Base-by-base conservation (phyloP, 1,140 invertebrate genomes). In the Cephus cinctus region DNA sequence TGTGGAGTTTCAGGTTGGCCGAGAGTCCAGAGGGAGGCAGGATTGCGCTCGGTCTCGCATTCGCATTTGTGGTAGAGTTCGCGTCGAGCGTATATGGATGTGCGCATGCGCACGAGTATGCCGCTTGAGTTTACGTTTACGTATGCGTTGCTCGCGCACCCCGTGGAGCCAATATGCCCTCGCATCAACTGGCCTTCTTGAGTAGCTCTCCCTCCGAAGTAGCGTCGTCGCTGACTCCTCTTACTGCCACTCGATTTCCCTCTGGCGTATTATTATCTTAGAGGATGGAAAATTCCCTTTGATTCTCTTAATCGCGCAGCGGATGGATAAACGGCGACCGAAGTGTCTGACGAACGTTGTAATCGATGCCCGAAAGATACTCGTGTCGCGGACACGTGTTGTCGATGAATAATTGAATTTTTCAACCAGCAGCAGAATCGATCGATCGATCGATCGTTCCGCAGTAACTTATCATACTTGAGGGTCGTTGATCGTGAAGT, bases 131-230 rank as follows among this genome's bases (percentile, higher is more conserved):
- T 67, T 52, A 59, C 59, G 52, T 56, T 58, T 47, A 60, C 52
- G 61, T 59, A 65, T 59, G 63, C 58, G 57, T 57, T 57, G 57
- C 45, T 48, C 55, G 45, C 48, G 61, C 52, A 54, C 66, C 63
- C 70, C 70, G 70, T 63, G 57, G 71, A 61, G 70, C 68, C 71
- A 74, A 74, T 74, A 73, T 74, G 70, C 70, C 67, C 63, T 58
- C 59, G 64, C 64, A 63, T 72, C 63, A 71, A 69, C 62, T 54
- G 56, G 57, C 61, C 65, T 72, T 71, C 69, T 63, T 71, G 66
- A 71, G 69, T 71, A 69, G 69, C 68, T 64, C 50, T 9, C 14
- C 27, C 9, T 50, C 54, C 58, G 50, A 65, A 58, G 62, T 57
- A 59, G 51, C 49, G 19, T 15, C 34, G 19, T 15, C 14, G 8